Conservation (phyloP, 2,888 invertebrate genomes). For the Erpobdella octoculata region DNA sequence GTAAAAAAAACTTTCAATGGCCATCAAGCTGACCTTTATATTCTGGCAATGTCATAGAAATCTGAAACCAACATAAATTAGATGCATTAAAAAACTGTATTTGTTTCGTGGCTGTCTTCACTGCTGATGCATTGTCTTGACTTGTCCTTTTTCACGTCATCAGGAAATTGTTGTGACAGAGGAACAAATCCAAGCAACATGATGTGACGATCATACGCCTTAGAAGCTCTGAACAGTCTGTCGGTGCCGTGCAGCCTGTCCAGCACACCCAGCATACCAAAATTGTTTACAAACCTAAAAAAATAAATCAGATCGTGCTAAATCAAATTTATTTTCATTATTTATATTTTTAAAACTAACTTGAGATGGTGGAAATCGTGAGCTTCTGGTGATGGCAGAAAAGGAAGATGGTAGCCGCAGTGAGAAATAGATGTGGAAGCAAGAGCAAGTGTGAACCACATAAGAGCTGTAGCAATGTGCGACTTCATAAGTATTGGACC, state of each 20-base stretch:
- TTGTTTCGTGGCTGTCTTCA: background rate
- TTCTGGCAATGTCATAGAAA: too few species aligned
- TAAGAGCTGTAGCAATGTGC: constrained; percentile 54
- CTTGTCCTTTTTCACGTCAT: constrained; percentile 33
- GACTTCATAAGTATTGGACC: constrained; percentile 61
- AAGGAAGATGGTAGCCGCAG: constrained; percentile 76
- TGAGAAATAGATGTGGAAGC: constrained; percentile 72
- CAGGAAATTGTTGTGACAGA: constrained; percentile 47
- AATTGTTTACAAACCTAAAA: constrained; percentile 72
- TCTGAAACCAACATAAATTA: too few species aligned
- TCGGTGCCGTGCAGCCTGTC: constrained; percentile 78
- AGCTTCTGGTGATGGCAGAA: constrained; percentile 75
- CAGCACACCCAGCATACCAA: constrained; percentile 71
- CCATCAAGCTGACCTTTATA: too few species aligned
- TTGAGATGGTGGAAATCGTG: constrained; percentile 81
- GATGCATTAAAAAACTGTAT: background rate
- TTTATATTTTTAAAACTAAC: constrained; percentile 43
- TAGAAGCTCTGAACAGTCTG: constrained; percentile 65
- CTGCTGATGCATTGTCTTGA: background rate
- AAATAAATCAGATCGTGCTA: background rate
- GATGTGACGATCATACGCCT: constrained; percentile 64
- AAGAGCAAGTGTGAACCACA: constrained; percentile 73
- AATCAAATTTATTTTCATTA: background rate
- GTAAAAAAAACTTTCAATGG: too few species aligned
- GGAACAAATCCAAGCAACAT: constrained; percentile 46